Percentiles rank a stretch among this genome's conserved stretches.
phyloP scores from a whole-genome alignment of 2,888 invertebrate species.

The Bellardia pandia region DNA sequence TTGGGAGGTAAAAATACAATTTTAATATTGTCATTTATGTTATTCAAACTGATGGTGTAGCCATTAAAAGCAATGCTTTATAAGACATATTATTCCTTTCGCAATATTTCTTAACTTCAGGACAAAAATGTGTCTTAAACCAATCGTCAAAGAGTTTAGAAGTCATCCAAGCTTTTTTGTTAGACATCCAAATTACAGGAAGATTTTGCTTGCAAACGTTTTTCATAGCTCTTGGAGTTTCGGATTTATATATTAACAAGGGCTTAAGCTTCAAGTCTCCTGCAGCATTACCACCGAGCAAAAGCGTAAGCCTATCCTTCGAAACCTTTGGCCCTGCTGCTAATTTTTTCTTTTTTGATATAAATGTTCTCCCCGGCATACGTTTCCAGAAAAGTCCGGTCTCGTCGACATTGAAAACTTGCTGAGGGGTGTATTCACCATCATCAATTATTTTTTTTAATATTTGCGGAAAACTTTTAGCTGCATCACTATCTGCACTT shows the following conservation, averaged over 20 bases:
- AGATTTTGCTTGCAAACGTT: slow-evolving; percentile 6
- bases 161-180: slow-evolving; percentile 13
- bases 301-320: no score
- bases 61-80: not conserved
- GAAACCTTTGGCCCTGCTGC: no score
- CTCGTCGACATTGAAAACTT: not conserved
- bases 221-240: slow-evolving; percentile 20
- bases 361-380: not conserved
- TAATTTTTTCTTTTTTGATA: not conserved
- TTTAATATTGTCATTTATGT: not conserved
- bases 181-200: slow-evolving; percentile 6
- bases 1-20: no score
- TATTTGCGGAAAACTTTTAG: no score
- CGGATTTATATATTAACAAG: not conserved
- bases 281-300: not conserved
- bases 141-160: slow-evolving; percentile 6
- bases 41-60: not conserved
- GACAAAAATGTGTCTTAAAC: slow-evolving; percentile 4
- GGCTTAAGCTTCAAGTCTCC: not conserved
- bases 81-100: not conserved
- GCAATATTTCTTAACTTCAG: not conserved
- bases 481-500: no score
- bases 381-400: not conserved
- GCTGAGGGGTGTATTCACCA: not conserved
- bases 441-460: no score